Evolutionary conservation across 2,113 vertebrate species (phyloP), one percentile per base, ranked within the genome.

Genomic region (Loxodonta africana): DNA sequence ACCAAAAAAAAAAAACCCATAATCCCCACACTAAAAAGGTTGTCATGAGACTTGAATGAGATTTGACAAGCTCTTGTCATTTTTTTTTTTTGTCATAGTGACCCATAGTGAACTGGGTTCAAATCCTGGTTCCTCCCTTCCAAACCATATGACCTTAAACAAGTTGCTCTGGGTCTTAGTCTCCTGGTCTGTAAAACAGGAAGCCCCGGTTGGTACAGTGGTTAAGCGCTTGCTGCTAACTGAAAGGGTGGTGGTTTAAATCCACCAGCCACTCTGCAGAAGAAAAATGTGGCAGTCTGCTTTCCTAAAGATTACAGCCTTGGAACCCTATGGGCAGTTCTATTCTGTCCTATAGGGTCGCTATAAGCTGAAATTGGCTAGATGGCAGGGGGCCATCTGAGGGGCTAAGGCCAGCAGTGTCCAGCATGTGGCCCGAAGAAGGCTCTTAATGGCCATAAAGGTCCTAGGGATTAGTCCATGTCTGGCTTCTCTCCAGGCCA

Each of bases 81-180:
- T n/a, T n/a, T n/a, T n/a, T n/a, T n/a, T n/a, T n/a, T n/a, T 10
- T 18, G 14, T 26, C 20, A 21, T 25, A 17, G 15, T 14, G 18
- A 67, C 57, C 57, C 20, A 21, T 25, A 17, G 15, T 14, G 18
- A 67, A 63, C 57, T 26, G 30, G 41, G 71, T 41, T 77, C 5
- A 6, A 10, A 60, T 53, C 60, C 30, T 28, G 46, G 8, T 20
- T 62, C 62, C 48, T 21, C 60, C 63, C n/a, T 71, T 62, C 23
- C 0, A 11, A 41, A 12, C 48, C 77, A 51, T 2, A 0, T 3
- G 12, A 63, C 67, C 48, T 4, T 7, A 18, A n/a, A 20, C 0
- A 1, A 77, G 65, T 69, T 12, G 20, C 17, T 11, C 33, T 21
- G 74, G 1, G 3, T 10, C 74, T 4, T 15, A 44, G 57, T 57